Percentiles rank a stretch among this genome's conserved stretches.
Evolutionary conservation across 2,113 vertebrate genomes (phyloP).

Genomic region (Lagopus leucura): DNA sequence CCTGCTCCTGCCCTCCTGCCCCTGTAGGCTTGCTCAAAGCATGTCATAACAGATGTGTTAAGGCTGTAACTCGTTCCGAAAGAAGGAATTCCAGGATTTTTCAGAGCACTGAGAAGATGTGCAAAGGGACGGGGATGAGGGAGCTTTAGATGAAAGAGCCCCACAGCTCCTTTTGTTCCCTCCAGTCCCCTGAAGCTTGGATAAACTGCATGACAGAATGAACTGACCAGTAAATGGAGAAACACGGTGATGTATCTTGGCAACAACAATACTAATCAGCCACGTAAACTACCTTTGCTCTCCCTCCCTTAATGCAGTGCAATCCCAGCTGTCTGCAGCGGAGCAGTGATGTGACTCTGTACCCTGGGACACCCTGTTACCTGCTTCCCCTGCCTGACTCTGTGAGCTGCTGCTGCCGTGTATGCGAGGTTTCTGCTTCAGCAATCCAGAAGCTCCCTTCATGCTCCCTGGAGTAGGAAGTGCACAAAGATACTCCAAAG

Average conservation of each 20-base stretch:
- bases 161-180: not conserved
- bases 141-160: not conserved
- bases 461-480: not conserved
- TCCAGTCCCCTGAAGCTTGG: not conserved
- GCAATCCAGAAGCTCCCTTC: not conserved
- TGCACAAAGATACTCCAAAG: not conserved
- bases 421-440: not conserved
- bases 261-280: slow-evolving; percentile 33
- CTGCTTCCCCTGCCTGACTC: not conserved
- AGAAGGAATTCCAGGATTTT: not conserved
- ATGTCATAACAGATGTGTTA: accelerated
- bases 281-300: not conserved
- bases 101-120: not conserved
- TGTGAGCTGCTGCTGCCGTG: not conserved
- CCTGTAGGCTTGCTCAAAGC: not conserved
- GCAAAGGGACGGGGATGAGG: not conserved
- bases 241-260: slow-evolving; percentile 41
- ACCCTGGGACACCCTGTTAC: not conserved
- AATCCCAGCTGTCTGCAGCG: not conserved
- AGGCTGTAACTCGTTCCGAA: not conserved
- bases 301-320: not conserved
- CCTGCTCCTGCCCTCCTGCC: not conserved
- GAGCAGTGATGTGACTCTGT: not conserved
- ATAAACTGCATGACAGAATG: not conserved
- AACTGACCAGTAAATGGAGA: slow-evolving; percentile 43